Percentiles rank a stretch among this genome's conserved stretches.
These are phyloP conservation scores for Eupithecia inturbata DNA, from an alignment of 2,888 invertebrate species.

Conservation along the genomic window DNA sequence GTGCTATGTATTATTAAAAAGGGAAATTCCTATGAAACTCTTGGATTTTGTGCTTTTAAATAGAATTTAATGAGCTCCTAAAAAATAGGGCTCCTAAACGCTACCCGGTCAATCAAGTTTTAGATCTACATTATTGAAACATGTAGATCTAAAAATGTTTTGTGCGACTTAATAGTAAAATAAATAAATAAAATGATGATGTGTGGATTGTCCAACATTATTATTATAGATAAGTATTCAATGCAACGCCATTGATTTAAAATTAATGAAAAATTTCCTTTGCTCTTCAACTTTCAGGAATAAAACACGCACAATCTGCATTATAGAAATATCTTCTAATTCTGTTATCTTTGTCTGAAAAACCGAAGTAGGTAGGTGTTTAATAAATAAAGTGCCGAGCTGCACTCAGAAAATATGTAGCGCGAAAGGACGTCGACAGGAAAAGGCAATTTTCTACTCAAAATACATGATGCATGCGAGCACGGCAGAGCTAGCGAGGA, in stretches of 20 bases:
- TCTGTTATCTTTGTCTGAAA: too few relatives aligned
- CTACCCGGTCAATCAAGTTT: too few relatives aligned
- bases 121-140: too few relatives aligned
- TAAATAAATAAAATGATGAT: too few relatives aligned
- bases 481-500: not conserved
- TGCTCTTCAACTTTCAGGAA: not conserved
- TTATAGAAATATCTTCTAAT: too few relatives aligned
- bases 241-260: not conserved
- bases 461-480: not conserved
- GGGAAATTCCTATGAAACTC: not conserved
- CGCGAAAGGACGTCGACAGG: not conserved
- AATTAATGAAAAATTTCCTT: not conserved
- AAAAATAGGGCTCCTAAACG: too few relatives aligned
- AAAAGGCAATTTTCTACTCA: not conserved
- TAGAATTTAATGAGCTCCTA: not conserved
- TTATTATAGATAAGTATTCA: too few relatives aligned
- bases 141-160: too few relatives aligned
- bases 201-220: too few relatives aligned
- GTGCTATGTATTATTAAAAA: not conserved
- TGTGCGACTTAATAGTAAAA: too few relatives aligned
- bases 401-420: not conserved
- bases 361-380: too few relatives aligned
- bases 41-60: not conserved
- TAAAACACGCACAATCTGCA: not conserved
- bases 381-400: not conserved